Evolutionary conservation across 1,140 invertebrate genomes (phyloP), one percentile per base, ranked within the genome.

Genomic region (Dysdera silvatica): DNA sequence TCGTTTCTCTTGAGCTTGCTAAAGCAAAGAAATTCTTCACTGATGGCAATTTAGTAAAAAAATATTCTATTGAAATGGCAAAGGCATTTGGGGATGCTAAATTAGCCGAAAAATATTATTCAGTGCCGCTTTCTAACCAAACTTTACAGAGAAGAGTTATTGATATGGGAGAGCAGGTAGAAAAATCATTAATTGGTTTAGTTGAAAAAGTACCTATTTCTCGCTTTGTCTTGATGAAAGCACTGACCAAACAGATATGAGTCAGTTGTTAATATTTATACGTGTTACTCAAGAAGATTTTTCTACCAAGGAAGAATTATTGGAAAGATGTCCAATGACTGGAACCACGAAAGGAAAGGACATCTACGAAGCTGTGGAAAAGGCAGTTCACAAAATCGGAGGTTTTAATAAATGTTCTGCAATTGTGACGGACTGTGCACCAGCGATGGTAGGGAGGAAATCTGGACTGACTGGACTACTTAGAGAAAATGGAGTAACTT

Each of bases 221-320:
- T 51, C 48, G 1, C 18, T 51, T 51, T 51, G 48, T 28, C 26
- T 51, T 1, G 48, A 51, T 18, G 48, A 51, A 29, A 51, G 48
- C 28, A 51, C 26, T 51, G 48, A 51, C 18, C 12, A 28, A 51
- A 31, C 48, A 28, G 2, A 51, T 51, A 28, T 51, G 28, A 51
- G 48, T 51, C 48, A 51, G 48, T 18, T 51, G 12, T 51, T 51
- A 51, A 51, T 51, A 51, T 51, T 24, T 51, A 18, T 24, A 26
- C 28, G 48, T 18, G 18, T 29, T 29, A 51, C 18, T 8, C 48
- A 51, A 12, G 48, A 51, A 24, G 10, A n/a, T n/a, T n/a, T n/a
- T n/a, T n/a, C n/a, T n/a, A n/a, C n/a, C n/a, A n/a, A n/a, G n/a
- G n/a, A n/a, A 51, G 5, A 51, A 24, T 51, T 51, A 29, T 51